Base-by-base conservation (phyloP, 2,888 invertebrate genomes). In the Luffia ferchaultella region DNA sequence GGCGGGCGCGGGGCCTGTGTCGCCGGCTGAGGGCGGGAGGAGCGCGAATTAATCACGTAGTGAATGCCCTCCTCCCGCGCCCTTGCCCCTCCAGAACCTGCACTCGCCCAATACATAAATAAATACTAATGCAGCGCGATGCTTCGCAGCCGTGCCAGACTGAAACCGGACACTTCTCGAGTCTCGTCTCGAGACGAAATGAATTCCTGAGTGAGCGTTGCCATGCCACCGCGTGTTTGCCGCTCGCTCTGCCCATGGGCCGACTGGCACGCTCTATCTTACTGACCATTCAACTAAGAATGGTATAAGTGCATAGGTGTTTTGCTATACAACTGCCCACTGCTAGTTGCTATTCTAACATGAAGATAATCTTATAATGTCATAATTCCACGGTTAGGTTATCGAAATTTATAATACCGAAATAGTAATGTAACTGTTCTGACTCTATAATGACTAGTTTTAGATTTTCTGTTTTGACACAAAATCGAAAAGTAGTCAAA, bases 1-100 rank as follows among this genome's bases (percentile, higher is more conserved):
- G 64, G 64, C 65, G 63, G 59, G 60, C 62, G 62, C 60, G 61
- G 60, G 59, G 57, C 58, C 59, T 64, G n/a, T n/a, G n/a, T n/a
- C n/a, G n/a, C 63, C 69, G 70, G 66, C n/a, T 67, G 65, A 54
- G 61, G 60, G 54, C 63, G 57, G 56, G 62, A 62, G 68, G 65
- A 65, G 58, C 60, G 67, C 65, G 79, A 78, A 79, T 80, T 82
- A 80, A 82, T 82, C 82, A 80, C 82, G 82, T 82, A 82, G 82
- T 82, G 79, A 82, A 80, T 79, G 78, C 77, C 71, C 76, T 78
- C 76, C 72, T 72, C 71, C 59, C 64, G 62, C 64, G 62, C 64
- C 61, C 58, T 65, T 57, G 60, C 60, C 61, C 55, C 61, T 59
- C 61, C 70, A 77, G 71, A 80, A 72, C 82, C 79, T 77, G 78